phyloP scores from a whole-genome alignment of 2,113 vertebrate species.

The Microtus ochrogaster region DNA sequence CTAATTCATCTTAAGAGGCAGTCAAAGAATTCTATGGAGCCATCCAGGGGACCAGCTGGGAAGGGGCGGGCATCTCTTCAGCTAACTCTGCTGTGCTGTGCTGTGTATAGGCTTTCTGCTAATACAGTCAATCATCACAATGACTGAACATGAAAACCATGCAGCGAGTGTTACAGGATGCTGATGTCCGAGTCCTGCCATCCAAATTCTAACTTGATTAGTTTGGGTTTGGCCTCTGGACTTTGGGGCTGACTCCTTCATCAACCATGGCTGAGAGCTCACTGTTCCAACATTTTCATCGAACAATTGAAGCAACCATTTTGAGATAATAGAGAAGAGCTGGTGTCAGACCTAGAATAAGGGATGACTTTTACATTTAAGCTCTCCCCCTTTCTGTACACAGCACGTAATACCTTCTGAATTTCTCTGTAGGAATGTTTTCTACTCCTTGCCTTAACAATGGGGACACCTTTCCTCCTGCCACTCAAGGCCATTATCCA shows the following conservation, averaged over 20 bases:
- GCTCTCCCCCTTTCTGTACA: background rate
- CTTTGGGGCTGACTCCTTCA: background rate
- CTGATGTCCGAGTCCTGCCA: background rate
- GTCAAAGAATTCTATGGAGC: background rate
- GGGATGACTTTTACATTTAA: background rate
- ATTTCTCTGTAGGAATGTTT: background rate
- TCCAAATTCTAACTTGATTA: background rate
- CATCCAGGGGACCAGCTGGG: fast-evolving
- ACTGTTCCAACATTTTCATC: background rate
- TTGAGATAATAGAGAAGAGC: background rate
- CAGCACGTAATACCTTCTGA: background rate
- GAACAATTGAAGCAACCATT: background rate
- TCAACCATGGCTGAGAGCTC: background rate
- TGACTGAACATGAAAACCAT: background rate
- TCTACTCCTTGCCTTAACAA: background rate
- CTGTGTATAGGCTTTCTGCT: background rate
- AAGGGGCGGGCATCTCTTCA: background rate
- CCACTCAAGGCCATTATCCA: background rate
- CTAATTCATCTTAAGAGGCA: background rate
- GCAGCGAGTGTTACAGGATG: background rate
- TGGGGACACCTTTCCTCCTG: background rate
- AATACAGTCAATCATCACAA: background rate
- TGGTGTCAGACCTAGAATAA: background rate
- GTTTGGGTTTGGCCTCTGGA: background rate
- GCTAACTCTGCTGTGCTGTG: background rate